These are phyloP conservation scores for Amphiura filiformis DNA, from an alignment of 35 echinoderm and acorn worm species.

Conservation along the genomic window DNA sequence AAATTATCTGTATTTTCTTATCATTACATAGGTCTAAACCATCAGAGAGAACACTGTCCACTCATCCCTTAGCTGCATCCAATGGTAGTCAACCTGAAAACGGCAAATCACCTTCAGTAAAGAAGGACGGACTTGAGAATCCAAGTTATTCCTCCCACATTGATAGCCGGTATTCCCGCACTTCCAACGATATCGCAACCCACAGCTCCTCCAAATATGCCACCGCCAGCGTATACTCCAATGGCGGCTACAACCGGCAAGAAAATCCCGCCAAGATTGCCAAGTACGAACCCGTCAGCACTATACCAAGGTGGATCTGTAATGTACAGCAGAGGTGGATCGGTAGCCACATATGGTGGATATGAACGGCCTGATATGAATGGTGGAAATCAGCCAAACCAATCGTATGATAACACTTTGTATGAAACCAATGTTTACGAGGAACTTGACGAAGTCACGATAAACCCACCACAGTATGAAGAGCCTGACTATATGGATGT, in stretches of 20 bases:
- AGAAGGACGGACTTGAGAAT: not conserved
- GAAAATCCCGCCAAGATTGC: not conserved
- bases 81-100: no score
- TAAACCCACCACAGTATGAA: no score
- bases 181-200: not conserved
- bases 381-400: no score
- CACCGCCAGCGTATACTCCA: not conserved
- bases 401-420: no score
- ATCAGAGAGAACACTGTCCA: no score
- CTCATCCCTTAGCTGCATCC: no score
- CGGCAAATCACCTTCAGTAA: not conserved
- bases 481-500: no score
- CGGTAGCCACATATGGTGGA: not conserved
- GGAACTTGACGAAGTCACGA: no score
- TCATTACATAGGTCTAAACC: no score
- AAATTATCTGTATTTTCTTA: no score
- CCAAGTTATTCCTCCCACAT: not conserved
- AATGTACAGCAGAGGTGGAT: not conserved
- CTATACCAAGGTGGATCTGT: not conserved
- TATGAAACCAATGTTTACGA: no score
- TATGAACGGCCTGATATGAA: not conserved
- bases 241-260: not conserved
- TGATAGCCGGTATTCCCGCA: not conserved
- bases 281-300: not conserved
- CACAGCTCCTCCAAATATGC: not conserved